A percentile compares a stretch with the other conserved stretches of the same genome.
These are phyloP conservation scores for Amiota minor DNA, from an alignment of 2,888 invertebrate genomes.

Conservation along the genomic window DNA sequence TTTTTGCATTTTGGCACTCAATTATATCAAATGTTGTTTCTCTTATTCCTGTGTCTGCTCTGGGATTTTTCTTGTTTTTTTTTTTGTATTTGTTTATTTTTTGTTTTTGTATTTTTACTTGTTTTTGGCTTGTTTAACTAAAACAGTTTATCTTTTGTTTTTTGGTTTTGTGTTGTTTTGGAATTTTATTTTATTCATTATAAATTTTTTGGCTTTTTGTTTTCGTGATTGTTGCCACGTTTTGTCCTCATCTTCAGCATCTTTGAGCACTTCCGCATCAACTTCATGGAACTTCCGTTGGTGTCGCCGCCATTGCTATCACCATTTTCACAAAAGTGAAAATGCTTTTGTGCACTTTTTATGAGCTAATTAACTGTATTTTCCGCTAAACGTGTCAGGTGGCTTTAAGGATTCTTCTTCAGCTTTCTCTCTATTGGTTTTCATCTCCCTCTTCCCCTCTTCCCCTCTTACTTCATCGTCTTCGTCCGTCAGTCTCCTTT, in stretches of 20 bases:
- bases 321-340: conserved; percentile 52
- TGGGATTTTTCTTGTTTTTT: not conserved
- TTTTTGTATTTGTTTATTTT: conserved; percentile 4
- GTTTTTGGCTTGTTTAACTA: conserved; percentile 1
- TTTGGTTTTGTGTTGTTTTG: not conserved
- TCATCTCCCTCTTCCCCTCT: not conserved
- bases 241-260: not conserved
- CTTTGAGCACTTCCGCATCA: not conserved
- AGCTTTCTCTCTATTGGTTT: no score
- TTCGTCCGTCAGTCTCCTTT: not conserved
- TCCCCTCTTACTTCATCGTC: not conserved
- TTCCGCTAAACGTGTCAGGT: conserved; percentile 24
- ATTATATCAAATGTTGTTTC: conserved; percentile 53
- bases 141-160: not conserved
- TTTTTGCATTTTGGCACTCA: conserved; percentile 53
- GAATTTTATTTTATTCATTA: no score
- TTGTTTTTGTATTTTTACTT: not conserved
- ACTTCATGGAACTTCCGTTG: conserved; percentile 30
- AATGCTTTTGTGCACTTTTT: conserved; percentile 64
- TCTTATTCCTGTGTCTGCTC: not conserved
- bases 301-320: conserved; percentile 41
- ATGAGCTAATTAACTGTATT: conserved; percentile 62
- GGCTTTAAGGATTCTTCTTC: not conserved
- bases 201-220: not conserved
- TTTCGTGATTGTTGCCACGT: not conserved